phyloP scores from a whole-genome alignment of 2,888 invertebrate species.

The Rhagophthalmus giganteus region DNA sequence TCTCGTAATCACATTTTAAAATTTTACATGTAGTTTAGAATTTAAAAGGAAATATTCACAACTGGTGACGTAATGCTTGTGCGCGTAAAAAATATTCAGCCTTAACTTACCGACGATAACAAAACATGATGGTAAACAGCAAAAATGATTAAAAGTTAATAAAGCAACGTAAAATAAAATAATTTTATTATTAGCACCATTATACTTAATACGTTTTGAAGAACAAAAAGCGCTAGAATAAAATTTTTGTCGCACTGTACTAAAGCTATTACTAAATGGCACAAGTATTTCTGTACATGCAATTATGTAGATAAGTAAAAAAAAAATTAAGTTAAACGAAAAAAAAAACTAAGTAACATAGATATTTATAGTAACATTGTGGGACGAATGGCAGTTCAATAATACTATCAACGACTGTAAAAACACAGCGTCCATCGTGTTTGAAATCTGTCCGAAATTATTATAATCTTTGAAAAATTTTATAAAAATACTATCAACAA shows the following conservation, averaged over 20 bases:
- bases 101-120: constrained; percentile 4
- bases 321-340: constrained; percentile 40
- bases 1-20: constrained; percentile 51
- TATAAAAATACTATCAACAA: constrained; percentile 9
- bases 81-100: constrained; percentile 8
- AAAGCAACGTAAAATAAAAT: constrained; percentile 32
- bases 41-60: constrained; percentile 6
- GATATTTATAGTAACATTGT: constrained; percentile 47
- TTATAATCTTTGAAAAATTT: too few relatives aligned
- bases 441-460: too few relatives aligned
- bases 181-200: constrained; percentile 50
- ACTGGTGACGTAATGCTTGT: constrained; percentile 12
- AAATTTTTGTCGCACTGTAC: constrained; percentile 24
- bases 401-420: constrained; percentile 40
- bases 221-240: constrained; percentile 12
- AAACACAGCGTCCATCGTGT: too few relatives aligned
- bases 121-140: constrained; percentile 13
- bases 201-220: constrained; percentile 35
- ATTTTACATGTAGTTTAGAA: constrained; percentile 3
- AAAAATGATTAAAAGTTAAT: constrained; percentile 34
- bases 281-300: constrained; percentile 49
- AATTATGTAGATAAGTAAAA: constrained; percentile 35
- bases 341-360: constrained; percentile 42
- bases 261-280: constrained; percentile 51
- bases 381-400: constrained; percentile 52